Evolutionary conservation across 2,888 invertebrate genomes (phyloP), one percentile per base, ranked within the genome.

Genomic region (Orthosia gothica): DNA sequence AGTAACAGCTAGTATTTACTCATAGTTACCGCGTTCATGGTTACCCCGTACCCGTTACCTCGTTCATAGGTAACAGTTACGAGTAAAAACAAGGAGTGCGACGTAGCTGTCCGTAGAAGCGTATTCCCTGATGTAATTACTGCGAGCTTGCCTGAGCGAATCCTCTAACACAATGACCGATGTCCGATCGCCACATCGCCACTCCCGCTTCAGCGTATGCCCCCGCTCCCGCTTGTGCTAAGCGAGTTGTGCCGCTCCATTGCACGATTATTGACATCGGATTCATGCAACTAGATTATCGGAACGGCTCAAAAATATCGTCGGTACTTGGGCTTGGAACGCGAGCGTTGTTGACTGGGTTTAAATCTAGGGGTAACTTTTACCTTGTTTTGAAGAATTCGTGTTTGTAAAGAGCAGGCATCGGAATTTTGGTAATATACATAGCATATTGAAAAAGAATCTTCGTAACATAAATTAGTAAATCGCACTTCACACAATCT

Each of bases 61-160:
- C 61, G 74, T 80, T 74, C 70, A 80, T 67, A 80, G 81, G 81
- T 81, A 79, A 50, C 88, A 87, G 87, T 87, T 91, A 82, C 85
- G 89, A 89, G 89, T 92, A 92, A 94, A 93, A 94, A 93, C 92
- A 91, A 87, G 89, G 84, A 89, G 88, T 88, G 85, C 84, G 76
- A 64, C 81, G 89, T 89, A 88, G 87, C 88, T 75, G 74, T 84
- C 81, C 87, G 85, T 86, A 78, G 89, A 84, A 88, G 89, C 89
- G 92, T 94, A 95, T 95, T 96, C 96, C 95, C 96, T 92, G 93
- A 95, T 94, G 95, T 95, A 95, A 96, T 96, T 96, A 96, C 92
- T 83, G 89, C 79, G 89, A 90, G 90, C 92, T 91, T 91, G 93
- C 89, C 90, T 91, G 93, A 93, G 91, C 93, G 93, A 88, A 86